Base-by-base conservation (phyloP, 2,888 invertebrate genomes). In the Chaetoderma sp. region DNA sequence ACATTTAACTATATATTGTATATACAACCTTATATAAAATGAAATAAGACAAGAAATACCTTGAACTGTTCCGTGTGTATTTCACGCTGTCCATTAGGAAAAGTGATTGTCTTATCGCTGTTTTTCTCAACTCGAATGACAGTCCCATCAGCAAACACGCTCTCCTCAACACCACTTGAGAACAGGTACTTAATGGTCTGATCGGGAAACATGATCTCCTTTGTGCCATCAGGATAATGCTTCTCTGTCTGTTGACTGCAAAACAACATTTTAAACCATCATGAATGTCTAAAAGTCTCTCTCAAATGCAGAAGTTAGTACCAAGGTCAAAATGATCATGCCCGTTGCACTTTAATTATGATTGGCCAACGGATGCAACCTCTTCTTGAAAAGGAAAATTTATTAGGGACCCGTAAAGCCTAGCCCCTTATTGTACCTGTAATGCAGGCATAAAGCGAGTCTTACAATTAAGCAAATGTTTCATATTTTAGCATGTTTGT, bases 71-170 rank as follows among this genome's bases (percentile, higher is more conserved):
- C 89, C 0, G 94, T 93, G 79, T 95, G 94, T 33, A 95, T 91
- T 88, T 97, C 97, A 70, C 92, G 90, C 85, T 96, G 95, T 0
- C 96, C 96, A 86, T 95, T 96, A 0, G 92, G 90, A 75, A 96
- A 90, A 54, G 90, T 88, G 54, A 96, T 88, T 27, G 92, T 89
- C 84, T 95, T 93, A 0, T 93, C 93, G 0, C 95, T 93, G 83
- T 92, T 82, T 36, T 75, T 77, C 54, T 83, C 82, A 10, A 85
- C 77, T 23, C 82, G 68, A 21, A 86, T 83, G n/a, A 84, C 79
- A 4, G 85, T 85, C 5, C 52, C 95, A 85, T 96, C 94, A 0
- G 91, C 90, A 81, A 93, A 93, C 39, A 90, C 89, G 89, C 93
- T 93, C 84, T 94, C 93, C 70, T 88, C 87, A 1, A 82, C 80